Percentiles rank a stretch among this genome's conserved stretches.
Evolutionary conservation across 2,113 vertebrate species (phyloP).

Genomic region (Lasiurus borealis): DNA sequence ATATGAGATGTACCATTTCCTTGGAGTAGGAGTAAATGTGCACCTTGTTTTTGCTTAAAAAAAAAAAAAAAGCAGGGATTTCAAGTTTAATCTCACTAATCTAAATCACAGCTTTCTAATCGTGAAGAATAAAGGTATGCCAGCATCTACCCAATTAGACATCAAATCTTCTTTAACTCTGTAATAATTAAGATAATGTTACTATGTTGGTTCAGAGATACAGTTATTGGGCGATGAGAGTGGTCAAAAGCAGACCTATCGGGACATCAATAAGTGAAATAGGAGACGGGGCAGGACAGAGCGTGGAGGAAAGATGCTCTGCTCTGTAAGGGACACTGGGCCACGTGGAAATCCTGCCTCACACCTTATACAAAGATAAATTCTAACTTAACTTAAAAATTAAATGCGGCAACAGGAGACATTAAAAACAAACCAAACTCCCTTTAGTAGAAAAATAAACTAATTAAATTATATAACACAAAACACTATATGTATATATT

Average conservation of each 20-base stretch:
- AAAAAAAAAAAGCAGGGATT: background rate
- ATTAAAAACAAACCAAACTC: background rate
- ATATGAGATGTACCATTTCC: background rate
- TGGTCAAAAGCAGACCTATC: background rate
- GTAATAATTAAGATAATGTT: background rate
- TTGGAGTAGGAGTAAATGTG: background rate
- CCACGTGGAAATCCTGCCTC: background rate
- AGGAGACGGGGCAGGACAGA: background rate
- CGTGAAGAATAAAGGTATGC: background rate
- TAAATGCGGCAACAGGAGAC: constrained; percentile 10
- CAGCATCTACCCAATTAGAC: background rate
- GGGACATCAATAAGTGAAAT: background rate
- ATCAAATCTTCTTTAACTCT: background rate
- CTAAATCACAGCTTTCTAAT: background rate
- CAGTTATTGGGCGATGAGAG: background rate
- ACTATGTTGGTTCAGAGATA: background rate
- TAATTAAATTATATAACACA: background rate
- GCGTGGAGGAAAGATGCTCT: background rate
- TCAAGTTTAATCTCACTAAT: background rate
- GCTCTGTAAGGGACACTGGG: background rate
- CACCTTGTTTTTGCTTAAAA: background rate
- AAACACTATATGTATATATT: background rate
- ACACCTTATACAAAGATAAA: background rate
- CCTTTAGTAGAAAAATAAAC: constrained; percentile 4
- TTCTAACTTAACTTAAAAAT: constrained; percentile 11